Conservation (phyloP, 2,797 vertebrate species). For the Taeniopygia guttata region DNA sequence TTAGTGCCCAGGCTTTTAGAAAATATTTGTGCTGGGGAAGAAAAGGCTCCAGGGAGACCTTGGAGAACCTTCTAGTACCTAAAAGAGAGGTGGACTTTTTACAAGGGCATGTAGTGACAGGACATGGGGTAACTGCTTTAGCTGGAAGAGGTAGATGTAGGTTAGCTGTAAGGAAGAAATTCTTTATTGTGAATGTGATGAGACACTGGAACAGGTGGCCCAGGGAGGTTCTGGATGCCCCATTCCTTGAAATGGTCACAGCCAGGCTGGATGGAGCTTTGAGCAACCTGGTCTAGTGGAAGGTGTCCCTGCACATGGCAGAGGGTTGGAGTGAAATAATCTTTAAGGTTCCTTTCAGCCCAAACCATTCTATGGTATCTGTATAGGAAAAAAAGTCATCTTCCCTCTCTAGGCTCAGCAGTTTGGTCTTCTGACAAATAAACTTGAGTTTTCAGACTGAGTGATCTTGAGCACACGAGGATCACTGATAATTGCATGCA, state of each 20-base stretch:
- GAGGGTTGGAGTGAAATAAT: neutral
- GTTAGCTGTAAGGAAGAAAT: neutral
- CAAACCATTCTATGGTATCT: neutral
- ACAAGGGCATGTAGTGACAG: neutral
- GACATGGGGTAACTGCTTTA: neutral
- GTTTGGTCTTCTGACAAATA: neutral
- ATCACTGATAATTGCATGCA: neutral
- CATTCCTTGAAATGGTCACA: fast-evolving
- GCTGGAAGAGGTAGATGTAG: neutral
- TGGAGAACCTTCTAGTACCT: neutral
- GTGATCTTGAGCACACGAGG: neutral
- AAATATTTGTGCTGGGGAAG: neutral
- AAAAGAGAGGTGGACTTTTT: neutral
- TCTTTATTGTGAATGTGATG: neutral
- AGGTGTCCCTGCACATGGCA: neutral
- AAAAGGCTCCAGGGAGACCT: neutral
- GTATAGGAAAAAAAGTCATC: neutral
- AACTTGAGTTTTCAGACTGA: neutral
- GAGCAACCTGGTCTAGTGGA: neutral
- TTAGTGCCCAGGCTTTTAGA: neutral
- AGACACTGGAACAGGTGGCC: neutral
- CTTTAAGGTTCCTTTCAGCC: neutral
- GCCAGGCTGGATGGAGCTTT: neutral
- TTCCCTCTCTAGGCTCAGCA: neutral
- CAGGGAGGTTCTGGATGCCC: neutral